phyloP scores from a whole-genome alignment of 2,113 vertebrate genomes.

The Tauraco erythrolophus region DNA sequence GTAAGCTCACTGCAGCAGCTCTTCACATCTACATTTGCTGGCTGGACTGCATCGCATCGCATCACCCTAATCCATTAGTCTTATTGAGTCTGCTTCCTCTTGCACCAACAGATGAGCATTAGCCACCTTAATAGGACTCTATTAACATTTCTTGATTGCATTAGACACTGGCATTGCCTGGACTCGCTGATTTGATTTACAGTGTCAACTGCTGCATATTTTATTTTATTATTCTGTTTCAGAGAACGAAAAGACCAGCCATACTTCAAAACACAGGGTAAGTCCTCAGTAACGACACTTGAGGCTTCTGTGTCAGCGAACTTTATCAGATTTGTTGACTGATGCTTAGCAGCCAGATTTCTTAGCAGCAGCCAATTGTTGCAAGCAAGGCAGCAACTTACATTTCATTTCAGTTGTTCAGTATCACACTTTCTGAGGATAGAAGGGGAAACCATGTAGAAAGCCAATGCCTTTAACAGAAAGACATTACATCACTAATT shows the following conservation, averaged over 20 bases:
- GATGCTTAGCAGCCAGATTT: not conserved
- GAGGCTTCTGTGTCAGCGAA: not conserved
- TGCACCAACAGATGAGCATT: not conserved
- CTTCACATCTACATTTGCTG: not conserved
- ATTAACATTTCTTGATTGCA: slow-evolving; percentile 52
- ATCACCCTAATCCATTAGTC: not conserved
- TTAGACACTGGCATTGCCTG: slow-evolving; percentile 3
- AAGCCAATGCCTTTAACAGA: not conserved
- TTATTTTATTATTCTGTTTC: slow-evolving; percentile 19
- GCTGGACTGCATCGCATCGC: not conserved
- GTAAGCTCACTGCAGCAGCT: not conserved
- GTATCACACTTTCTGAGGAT: not conserved
- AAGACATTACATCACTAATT: not conserved
- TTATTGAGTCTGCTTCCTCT: not conserved
- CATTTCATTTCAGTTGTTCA: not conserved
- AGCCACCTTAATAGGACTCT: slow-evolving; percentile 7
- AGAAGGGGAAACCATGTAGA: not conserved
- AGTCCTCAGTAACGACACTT: not conserved
- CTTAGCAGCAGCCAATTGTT: not conserved
- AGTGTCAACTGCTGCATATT: not conserved
- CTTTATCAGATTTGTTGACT: not conserved
- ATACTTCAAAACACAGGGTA: not conserved
- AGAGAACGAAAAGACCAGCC: not conserved
- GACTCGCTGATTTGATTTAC: slow-evolving; percentile 23
- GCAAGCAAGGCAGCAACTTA: not conserved